Base-by-base conservation (phyloP, 1,140 invertebrate species). In the Drosophila pandora region DNA sequence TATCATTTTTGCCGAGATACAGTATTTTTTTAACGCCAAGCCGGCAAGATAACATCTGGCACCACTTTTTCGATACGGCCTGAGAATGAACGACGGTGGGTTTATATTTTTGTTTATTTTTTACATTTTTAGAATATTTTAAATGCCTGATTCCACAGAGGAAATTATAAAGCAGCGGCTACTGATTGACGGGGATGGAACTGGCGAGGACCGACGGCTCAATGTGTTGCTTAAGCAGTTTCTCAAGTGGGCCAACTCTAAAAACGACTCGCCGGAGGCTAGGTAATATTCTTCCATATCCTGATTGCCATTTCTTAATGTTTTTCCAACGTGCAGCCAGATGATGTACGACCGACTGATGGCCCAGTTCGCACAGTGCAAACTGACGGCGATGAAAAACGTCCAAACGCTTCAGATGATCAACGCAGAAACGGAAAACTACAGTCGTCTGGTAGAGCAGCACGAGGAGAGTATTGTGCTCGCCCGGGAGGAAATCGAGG, bases 91-190 rank as follows among this genome's bases (percentile, higher is more conserved):
- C 17, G 17, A 17, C 17, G 17, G 17, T 17, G 17, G 17, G 17
- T 28, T 32, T 32, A 34, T 48, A 22, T 23, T 12, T 52, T 61
- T 49, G 52, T 59, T 61, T 23, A 5, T 17, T 5, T 22, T 22
- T 52, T 13, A 45, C 22, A 21, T 47, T 22, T 45, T 8, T 8
- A n/a, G 21, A 23, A 17, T 2, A 43, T 10, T 28, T 53, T 45
- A 63, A 41, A 48, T 39, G 21, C 39, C 37, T 39, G n/a, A 10
- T 39, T 13, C 12, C 37, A 13, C 37, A 39, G 37, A 25, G 93
- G 98, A 99, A 92, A 96, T 99, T 48, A 98, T 99, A 67, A 95
- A 96, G 74, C 94, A 97, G 72, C 94, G 97, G 69, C 92, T 99
- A 13, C 92, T 99, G 8, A 98, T 99, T 89, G 98, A 99, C 92